Evolutionary conservation across 2,888 invertebrate genomes (phyloP), one percentile per base, ranked within the genome.

Genomic region (Drosophila infuscata): DNA sequence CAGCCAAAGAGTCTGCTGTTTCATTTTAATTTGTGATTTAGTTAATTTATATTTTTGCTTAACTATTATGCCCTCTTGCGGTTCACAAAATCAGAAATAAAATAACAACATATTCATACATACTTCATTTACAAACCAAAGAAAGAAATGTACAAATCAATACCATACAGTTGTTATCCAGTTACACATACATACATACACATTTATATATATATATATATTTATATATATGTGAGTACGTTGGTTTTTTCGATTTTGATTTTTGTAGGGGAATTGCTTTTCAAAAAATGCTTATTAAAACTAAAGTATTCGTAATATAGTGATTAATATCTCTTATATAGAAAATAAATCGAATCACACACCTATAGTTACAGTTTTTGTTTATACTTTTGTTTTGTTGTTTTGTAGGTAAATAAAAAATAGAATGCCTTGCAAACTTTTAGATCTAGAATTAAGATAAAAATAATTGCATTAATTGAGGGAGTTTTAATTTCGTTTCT

Each of bases 381-480:
- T 29, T 46, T 62, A 20, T 30, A 38, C 29, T 38, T 38, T 52
- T 51, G 32, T 53, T 36, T 36, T 33, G n/a, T 32, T 12, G 33
- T 64, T 30, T 41, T 38, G 36, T 15, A n/a, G 35, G 29, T 35
- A 48, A 52, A 35, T 8, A 43, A 48, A 29, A 46, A 46, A 36
- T 48, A 5, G 41, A 58, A 52, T 52, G 46, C 52, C 38, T 60
- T 58, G 54, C 11, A 56, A 70, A 29, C 51, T 36, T 20, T 35
- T 8, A 48, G 60, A 71, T 62, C 72, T 57, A 35, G 32, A 53
- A 33, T 46, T 49, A 58, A 61, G 52, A 70, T 59, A n/a, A 80
- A 74, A 74, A 62, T 84, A 88, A 82, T 89, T 89, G 89, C 70
- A 69, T 84, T 81, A 53, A 62, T 70, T 43, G 70, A 79, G 89